Evolutionary conservation across 2,888 invertebrate genomes (phyloP).

Genomic region (Chesias legatella): DNA sequence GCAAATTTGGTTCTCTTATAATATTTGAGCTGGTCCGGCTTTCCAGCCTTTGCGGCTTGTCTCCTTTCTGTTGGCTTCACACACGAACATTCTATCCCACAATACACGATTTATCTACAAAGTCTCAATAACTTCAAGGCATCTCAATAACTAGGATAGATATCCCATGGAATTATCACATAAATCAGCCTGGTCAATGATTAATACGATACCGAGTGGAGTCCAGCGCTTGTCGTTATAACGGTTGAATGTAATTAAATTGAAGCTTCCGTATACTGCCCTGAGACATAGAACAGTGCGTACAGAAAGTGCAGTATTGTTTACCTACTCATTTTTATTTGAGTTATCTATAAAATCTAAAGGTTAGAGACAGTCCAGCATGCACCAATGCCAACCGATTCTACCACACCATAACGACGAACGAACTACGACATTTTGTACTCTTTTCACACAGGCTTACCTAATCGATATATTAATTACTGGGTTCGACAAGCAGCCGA

Average conservation of each 20-base stretch:
- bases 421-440: too few relatives aligned
- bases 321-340: too few relatives aligned
- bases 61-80: constrained; percentile 2
- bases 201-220: constrained; percentile 66
- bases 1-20: too few relatives aligned
- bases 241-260: constrained; percentile 74
- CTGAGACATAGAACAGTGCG: constrained; percentile 10
- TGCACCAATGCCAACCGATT: too few relatives aligned
- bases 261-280: constrained; percentile 62
- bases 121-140: constrained; percentile 35
- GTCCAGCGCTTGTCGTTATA: constrained; percentile 62
- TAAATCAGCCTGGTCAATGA: constrained; percentile 70
- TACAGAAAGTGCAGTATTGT: neutral
- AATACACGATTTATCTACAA: constrained; percentile 18
- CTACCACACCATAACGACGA: too few relatives aligned
- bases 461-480: too few relatives aligned
- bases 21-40: too few relatives aligned
- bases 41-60: too few relatives aligned
- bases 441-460: too few relatives aligned
- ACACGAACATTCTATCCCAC: constrained; percentile 9
- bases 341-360: too few relatives aligned
- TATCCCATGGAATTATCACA: constrained; percentile 68
- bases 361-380: too few relatives aligned
- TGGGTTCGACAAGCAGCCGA: too few relatives aligned
- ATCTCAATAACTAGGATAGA: constrained; percentile 58